Evolutionary conservation across 1,140 invertebrate species (phyloP).

Genomic region (Drosophila sturtevanti): DNA sequence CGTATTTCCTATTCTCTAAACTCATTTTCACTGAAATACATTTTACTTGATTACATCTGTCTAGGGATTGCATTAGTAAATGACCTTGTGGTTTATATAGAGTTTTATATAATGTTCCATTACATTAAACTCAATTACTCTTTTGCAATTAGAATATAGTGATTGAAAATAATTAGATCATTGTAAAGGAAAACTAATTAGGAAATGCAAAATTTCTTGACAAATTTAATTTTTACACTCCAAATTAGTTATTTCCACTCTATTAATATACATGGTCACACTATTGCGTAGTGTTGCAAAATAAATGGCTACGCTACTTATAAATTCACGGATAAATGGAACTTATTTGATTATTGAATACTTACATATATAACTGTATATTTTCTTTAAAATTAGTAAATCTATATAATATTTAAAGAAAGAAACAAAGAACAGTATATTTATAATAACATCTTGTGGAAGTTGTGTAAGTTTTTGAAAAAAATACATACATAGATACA

Average conservation of each 20-base stretch:
- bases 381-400: too few relatives aligned
- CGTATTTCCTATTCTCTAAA: neutral
- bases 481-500: too few relatives aligned
- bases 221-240: neutral
- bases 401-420: too few relatives aligned
- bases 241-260: neutral
- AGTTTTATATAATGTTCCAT: neutral
- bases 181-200: neutral
- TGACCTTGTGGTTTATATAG: neutral
- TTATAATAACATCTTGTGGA: too few relatives aligned
- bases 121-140: neutral
- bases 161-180: neutral
- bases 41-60: neutral
- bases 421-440: too few relatives aligned
- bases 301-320: too few relatives aligned
- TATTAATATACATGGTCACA: too few relatives aligned
- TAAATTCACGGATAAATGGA: too few relatives aligned
- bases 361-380: too few relatives aligned
- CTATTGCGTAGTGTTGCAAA: too few relatives aligned
- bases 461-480: too few relatives aligned
- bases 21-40: conserved; percentile 2
- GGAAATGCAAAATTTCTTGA: neutral
- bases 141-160: neutral
- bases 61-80: neutral
- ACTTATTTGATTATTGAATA: too few relatives aligned